Base-by-base conservation (phyloP, 2,113 vertebrate genomes). In the Gymnobelideus leadbeateri region DNA sequence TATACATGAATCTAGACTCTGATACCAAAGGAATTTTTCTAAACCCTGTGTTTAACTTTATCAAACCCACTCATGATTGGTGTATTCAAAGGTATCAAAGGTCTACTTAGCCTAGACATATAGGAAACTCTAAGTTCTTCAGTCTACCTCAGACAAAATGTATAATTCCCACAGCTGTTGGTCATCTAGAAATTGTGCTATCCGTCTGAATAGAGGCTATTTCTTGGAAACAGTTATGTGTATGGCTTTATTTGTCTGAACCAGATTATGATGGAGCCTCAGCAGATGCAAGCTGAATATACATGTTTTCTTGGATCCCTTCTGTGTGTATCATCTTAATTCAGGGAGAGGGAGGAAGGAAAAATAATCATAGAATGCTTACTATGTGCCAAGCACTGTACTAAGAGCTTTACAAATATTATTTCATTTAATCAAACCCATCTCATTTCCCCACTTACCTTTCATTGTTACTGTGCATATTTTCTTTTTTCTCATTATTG, bases 361-460 rank as follows among this genome's bases (percentile, higher is more conserved):
- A 90, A 19, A 49, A 28, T 10, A 50, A 31, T 90, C 16, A 46
- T 5, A 50, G 43, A 90, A 26, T 1, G 37, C 61, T 14, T 84
- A 23, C 19, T 84, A 84, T 43, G 6, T 84, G 19, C 19, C 19
- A 84, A 8, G n/a, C 19, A 84, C 16, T 84, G 2, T 21, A 84
- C n/a, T 84, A 84, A 84, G 16, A 21, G 7, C 37, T 84, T 84
- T 84, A 21, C 19, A 23, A 43, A 84, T 84, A 84, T 77, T 77
- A 77, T 84, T 43, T 84, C n/a, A 84, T 84, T 84, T 84, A 84
- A 23, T 93, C 55, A 68, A 55, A 84, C 0, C 96, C 91, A 91
- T 91, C 92, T 25, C 92, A 53, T 9, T 68, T 89, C 47, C 16
- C 10, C 89, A 92, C 98, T 98, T 98, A 98, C 98, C 37, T 97